Evolutionary conservation across 2,113 vertebrate genomes (phyloP).

Genomic region (Rhinopomastus cyanomelas): DNA sequence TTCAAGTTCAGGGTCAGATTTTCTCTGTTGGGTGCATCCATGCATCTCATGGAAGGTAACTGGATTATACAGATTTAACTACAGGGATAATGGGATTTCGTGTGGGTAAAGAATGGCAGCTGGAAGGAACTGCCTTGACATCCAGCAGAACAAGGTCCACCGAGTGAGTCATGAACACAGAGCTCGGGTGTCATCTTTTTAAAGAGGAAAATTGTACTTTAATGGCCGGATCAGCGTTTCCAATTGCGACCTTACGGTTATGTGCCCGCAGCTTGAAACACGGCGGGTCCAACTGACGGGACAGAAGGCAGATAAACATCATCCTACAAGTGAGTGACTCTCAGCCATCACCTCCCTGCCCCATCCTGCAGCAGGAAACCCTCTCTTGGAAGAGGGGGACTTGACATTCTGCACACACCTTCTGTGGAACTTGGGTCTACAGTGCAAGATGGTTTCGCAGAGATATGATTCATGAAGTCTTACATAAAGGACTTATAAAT

Average conservation of each 20-base stretch:
- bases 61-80: slow-evolving; percentile 41
- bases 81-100: slow-evolving; percentile 37
- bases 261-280: slow-evolving; percentile 48
- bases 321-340: slow-evolving; percentile 16
- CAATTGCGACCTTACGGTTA: slow-evolving; percentile 44
- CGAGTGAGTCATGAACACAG: not conserved
- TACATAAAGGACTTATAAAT: not conserved
- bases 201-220: slow-evolving; percentile 45
- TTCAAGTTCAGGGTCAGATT: slow-evolving; percentile 24
- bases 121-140: slow-evolving; percentile 40
- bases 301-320: not conserved
- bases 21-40: not conserved
- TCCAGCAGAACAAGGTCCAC: slow-evolving; percentile 26
- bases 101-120: slow-evolving; percentile 31
- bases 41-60: slow-evolving; percentile 23
- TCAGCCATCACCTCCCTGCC: slow-evolving; percentile 14
- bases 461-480: not conserved
- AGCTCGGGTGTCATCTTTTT: slow-evolving; percentile 24
- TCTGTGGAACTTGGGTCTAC: not conserved
- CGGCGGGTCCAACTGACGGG: slow-evolving; percentile 7
- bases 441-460: not conserved
- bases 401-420: not conserved
- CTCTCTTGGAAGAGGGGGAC: not conserved
- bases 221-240: slow-evolving; percentile 23
- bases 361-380: not conserved